Evolutionary conservation across 2,113 vertebrate genomes (phyloP), one percentile per base, ranked within the genome.

Genomic region (Ranitomeya imitator): DNA sequence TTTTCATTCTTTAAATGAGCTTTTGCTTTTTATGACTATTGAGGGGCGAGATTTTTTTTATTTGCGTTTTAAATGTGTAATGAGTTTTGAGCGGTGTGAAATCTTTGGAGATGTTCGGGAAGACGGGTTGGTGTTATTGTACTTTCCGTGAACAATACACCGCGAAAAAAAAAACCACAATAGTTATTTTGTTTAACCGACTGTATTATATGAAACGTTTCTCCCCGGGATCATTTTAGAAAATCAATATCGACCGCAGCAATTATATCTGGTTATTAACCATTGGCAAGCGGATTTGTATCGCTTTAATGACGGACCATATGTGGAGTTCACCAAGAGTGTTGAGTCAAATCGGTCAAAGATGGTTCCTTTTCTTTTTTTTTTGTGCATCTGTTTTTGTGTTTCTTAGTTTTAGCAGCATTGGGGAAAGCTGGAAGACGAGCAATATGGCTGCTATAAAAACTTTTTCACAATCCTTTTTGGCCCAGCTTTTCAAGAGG

Each of bases 31-130:
- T 83, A 83, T n/a, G 86, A 60, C 52, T 59, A 23, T 81, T 79
- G 77, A 69, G 85, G 85, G 76, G 54, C 79, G 67, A 45, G 23
- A n/a, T 82, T 19, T 51, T 16, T 45, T 67, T 74, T 87, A 87
- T 87, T 69, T 73, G 52, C 59, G 63, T 69, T 78, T 85, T 69
- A 69, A 80, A 69, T 73, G 67, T 37, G 81, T 82, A 87, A 87
- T 87, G 86, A 82, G 86, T 59, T 82, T 74, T 3, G 21, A 11
- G 65, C 26, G n/a, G n/a, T 12, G 31, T 21, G 7, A 31, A 16
- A 31, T 31, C 7, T 76, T 61, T 12, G 15, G 31, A 15, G 55
- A 55, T 26, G 65, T 18, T 61, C 23, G 31, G 23, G 26, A 21
- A 26, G 79, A 18, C 31, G 16, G 71, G 21, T 23, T 54, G 74